Evolutionary conservation across 92 coral and sea anemone genomes (phyloP).

Genomic region (Epizoanthus fatuus): DNA sequence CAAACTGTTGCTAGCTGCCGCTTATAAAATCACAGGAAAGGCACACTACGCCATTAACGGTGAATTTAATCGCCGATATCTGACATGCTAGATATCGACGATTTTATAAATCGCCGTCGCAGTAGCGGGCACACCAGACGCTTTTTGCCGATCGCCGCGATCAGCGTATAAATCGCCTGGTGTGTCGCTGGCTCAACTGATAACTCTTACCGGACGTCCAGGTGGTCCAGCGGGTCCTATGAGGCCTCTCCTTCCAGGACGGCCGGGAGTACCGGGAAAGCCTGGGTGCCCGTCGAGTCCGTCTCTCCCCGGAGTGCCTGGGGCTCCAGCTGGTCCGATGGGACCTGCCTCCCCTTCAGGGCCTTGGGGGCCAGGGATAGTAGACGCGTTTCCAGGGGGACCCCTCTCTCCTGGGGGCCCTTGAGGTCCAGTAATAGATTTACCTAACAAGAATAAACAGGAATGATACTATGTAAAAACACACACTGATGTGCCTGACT

Average conservation of each 20-base stretch:
- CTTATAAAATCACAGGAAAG: neutral
- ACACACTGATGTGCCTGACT: too few species aligned
- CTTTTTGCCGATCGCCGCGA: too few species aligned
- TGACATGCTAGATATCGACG: neutral
- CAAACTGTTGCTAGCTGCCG: neutral
- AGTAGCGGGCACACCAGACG: too few species aligned
- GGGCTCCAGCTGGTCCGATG: constrained; percentile 33
- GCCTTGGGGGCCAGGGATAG: constrained; percentile 40
- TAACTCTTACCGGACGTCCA: constrained; percentile 50
- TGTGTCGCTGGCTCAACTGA: neutral
- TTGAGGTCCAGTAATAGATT: constrained; percentile 7
- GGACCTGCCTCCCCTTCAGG: constrained; percentile 35
- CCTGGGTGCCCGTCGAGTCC: constrained; percentile 66
- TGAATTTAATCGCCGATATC: neutral
- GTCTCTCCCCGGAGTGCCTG: constrained; percentile 37
- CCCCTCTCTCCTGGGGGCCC: constrained; percentile 31
- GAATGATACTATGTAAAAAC: too few species aligned
- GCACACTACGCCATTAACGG: neutral
- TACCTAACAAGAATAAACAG: constrained; percentile 3
- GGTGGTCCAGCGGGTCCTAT: constrained; percentile 56
- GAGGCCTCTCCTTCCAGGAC: constrained; percentile 75
- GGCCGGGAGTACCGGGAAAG: constrained; percentile 78
- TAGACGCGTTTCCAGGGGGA: constrained; percentile 20
- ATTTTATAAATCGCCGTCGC: neutral
- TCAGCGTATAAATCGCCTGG: too few species aligned